Evolutionary conservation across 1,140 invertebrate species (phyloP), one percentile per base, ranked within the genome.

Genomic region (Aporrectodea caliginosa): DNA sequence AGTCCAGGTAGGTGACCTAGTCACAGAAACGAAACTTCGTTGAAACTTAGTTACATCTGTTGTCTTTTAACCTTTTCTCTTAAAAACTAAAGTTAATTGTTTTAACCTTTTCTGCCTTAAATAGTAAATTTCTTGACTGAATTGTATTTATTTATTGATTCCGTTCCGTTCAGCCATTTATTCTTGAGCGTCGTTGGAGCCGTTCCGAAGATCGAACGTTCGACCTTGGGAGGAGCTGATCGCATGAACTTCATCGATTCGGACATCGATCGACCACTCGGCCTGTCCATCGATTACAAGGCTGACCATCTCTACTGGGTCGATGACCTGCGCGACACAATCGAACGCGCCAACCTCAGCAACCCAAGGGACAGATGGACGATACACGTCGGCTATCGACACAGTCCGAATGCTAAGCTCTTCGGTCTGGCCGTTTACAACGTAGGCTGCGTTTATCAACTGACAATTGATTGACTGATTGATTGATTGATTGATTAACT

Each of bases 261-360:
- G 16, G 72, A 74, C 27, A 22, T 79, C 29, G 1, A 12, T n/a
- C 71, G 73, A n/a, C 78, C 78, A 16, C 32, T 27, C 14, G 74
- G 79, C 27, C 6, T 80, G 27, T 58, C 79, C 35, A 35, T 80
- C 22, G 79, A 77, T 35, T 79, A 79, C 35, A 27, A 75, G 27
- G 69, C 58, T 6, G 58, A 34, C 32, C 79, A 1, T n/a, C 31
- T 80, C 1, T 80, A 78, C 74, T 80, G 79, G 79, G 68, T 80
- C n/a, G 79, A 80, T 31, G 79, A 77, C 69, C 27, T 29, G 2
- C 35, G 22, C 30, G 75, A 77, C 74, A 77, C 75, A 16, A 43
- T 80, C 12, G 35, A 78, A 27, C 31, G 73, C 22, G 43, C 35
- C 0, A 43, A 70, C 27, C 73, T 77, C n/a, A 35, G 70, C 33